These are phyloP conservation scores for Diploscapter pachys DNA, from an alignment of 1,140 invertebrate genomes.

Conservation along the genomic window DNA sequence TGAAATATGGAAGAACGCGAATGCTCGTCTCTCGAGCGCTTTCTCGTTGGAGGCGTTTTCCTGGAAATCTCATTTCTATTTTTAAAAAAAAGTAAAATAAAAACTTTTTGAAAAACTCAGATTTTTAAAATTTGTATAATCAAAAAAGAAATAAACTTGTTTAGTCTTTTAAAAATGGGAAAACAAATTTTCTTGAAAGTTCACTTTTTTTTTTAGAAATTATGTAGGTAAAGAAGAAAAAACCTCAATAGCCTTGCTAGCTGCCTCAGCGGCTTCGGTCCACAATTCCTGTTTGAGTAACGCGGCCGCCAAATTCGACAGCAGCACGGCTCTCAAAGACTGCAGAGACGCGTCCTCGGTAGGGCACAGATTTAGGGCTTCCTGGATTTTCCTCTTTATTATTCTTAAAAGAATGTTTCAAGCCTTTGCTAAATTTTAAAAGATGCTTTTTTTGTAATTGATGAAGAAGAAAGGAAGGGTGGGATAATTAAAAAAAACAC, in stretches of 20 bases:
- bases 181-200: background rate
- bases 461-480: too few relatives aligned
- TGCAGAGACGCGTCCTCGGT: slow-evolving; percentile 69
- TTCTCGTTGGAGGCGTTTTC: slow-evolving; percentile 33
- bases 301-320: slow-evolving; percentile 82
- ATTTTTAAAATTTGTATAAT: too few relatives aligned
- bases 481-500: too few relatives aligned
- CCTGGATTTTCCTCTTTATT: slow-evolving; percentile 7
- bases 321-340: slow-evolving; percentile 71
- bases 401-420: too few relatives aligned
- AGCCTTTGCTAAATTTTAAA: too few relatives aligned
- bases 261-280: slow-evolving; percentile 70
- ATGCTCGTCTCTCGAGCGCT: slow-evolving; percentile 39
- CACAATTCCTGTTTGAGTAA: slow-evolving; percentile 73
- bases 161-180: background rate
- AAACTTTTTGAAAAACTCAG: too few relatives aligned
- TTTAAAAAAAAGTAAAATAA: too few relatives aligned
- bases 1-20: slow-evolving; percentile 26
- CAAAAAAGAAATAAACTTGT: background rate
- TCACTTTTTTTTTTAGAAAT: slow-evolving; percentile 5
- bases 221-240: background rate
- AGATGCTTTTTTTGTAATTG: background rate
- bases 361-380: slow-evolving; percentile 75
- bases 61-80: background rate
- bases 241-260: slow-evolving; percentile 47